Evolutionary conservation across 2,888 invertebrate genomes (phyloP).

Genomic region (Adelphocoris suturalis): DNA sequence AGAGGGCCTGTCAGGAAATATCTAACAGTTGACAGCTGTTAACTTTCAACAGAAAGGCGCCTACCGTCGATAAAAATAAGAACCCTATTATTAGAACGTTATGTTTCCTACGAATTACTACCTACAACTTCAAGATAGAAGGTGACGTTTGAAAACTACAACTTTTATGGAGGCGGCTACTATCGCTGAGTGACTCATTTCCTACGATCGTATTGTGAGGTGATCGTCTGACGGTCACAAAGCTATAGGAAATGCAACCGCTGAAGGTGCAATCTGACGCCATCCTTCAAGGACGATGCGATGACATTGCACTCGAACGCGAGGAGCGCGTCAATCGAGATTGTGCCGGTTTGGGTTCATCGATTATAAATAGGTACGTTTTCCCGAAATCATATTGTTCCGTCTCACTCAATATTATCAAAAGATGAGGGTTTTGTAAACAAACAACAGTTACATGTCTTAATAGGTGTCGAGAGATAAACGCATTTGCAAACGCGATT

Average conservation of each 20-base stretch:
- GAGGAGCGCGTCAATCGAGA: neutral
- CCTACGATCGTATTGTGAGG: neutral
- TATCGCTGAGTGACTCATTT: neutral
- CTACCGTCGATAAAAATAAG: neutral
- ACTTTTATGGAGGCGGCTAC: neutral
- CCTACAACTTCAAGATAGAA: neutral
- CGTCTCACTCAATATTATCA: no score
- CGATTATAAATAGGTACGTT: no score
- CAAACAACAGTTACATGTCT: no score
- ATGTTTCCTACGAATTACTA: neutral
- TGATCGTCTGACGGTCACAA: neutral
- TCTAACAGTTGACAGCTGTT: neutral
- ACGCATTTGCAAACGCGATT: no score
- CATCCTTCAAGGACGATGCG: neutral
- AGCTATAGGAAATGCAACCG: neutral
- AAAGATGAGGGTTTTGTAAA: no score
- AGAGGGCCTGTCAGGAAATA: constrained; percentile 1
- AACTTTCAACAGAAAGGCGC: neutral
- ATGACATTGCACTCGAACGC: neutral
- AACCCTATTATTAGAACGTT: constrained; percentile 3
- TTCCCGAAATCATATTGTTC: no score
- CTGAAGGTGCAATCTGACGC: neutral
- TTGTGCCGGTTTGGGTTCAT: neutral
- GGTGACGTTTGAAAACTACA: neutral
- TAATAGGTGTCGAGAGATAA: no score